phyloP scores from a whole-genome alignment of 2,888 invertebrate species.

The Lasioglossum pauxillum region DNA sequence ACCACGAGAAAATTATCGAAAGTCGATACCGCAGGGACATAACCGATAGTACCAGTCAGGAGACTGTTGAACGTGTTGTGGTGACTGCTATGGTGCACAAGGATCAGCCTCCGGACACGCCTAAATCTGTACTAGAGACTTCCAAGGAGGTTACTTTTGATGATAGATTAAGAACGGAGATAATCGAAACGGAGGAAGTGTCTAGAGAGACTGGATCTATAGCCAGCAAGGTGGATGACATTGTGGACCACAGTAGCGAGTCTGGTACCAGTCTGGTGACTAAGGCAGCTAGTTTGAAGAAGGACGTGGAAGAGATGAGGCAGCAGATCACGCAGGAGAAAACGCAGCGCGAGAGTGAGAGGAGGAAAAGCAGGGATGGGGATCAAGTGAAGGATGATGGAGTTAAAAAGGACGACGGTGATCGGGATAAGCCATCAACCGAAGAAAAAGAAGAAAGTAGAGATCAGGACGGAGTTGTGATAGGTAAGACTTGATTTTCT shows the following conservation, averaged over 20 bases:
- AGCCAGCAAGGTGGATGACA: constrained; percentile 73
- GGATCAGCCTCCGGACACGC: constrained; percentile 78
- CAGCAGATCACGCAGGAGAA: constrained; percentile 44
- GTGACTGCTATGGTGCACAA: constrained; percentile 82
- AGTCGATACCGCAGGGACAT: constrained; percentile 69
- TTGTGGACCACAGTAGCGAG: constrained; percentile 76
- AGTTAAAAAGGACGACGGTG: not conserved
- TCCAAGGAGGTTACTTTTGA: constrained; percentile 82
- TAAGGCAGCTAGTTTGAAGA: constrained; percentile 77
- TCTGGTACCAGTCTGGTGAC: constrained; percentile 67
- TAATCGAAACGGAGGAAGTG: constrained; percentile 79
- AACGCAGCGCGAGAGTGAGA: not conserved
- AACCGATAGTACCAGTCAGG: constrained; percentile 82
- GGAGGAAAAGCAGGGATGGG: constrained; percentile 4
- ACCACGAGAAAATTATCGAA: constrained; percentile 63
- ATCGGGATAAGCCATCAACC: not conserved
- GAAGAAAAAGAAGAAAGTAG: not conserved
- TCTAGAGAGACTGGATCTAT: constrained; percentile 9
- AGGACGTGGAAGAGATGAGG: constrained; percentile 78
- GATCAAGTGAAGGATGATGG: not conserved
- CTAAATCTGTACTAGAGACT: constrained; percentile 54
- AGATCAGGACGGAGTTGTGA: constrained; percentile 2
- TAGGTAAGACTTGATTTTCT: constrained; percentile 45
- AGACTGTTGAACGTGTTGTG: constrained; percentile 79
- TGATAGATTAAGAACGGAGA: constrained; percentile 79